Evolutionary conservation across 2,888 invertebrate genomes (phyloP), one percentile per base, ranked within the genome.

Genomic region (Lysandra bellargus): DNA sequence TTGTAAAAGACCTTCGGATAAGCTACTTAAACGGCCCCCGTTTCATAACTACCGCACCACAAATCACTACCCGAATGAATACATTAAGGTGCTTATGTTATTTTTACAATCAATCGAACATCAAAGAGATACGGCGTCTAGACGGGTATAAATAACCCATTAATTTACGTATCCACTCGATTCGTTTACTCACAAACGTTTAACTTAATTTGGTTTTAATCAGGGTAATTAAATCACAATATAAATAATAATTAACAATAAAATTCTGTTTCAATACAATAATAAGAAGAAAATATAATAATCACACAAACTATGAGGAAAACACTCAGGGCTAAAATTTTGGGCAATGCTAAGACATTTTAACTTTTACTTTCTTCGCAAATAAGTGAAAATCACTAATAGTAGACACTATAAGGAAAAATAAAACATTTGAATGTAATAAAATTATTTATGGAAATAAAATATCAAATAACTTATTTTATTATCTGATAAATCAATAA

Each of bases 71-170:
- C 61, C 4, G 12, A 30, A 30, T 12, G 30, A 33, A 69, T 69
- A 37, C 69, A 69, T 69, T 69, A 69, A 69, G 69, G 69, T 37
- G 33, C 69, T 69, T 69, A 14, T 69, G 69, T 69, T 69, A 69
- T 69, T 14, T 69, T 69, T 69, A 69, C 64, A 69, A 69, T 69
- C 69, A 69, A 69, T 69, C 33, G 37, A 37, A 69, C 69, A 69
- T 69, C 69, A 69, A 69, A 69, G 69, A 14, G 14, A 37, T 33
- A 17, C 33, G 33, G 1, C 4, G 69, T 69, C 69, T 69, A 69
- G 69, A 69, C 69, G 69, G 14, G 33, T 69, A 69, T 69, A 69
- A 69, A 69, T 69, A 69, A 33, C 30, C 14, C 33, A 37, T 12
- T 30, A 37, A 69, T 33, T 69, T 69, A 69, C 69, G 69, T 69